These are phyloP conservation scores for Lordiphosa collinella DNA, from an alignment of 1,140 invertebrate species.

Conservation along the genomic window DNA sequence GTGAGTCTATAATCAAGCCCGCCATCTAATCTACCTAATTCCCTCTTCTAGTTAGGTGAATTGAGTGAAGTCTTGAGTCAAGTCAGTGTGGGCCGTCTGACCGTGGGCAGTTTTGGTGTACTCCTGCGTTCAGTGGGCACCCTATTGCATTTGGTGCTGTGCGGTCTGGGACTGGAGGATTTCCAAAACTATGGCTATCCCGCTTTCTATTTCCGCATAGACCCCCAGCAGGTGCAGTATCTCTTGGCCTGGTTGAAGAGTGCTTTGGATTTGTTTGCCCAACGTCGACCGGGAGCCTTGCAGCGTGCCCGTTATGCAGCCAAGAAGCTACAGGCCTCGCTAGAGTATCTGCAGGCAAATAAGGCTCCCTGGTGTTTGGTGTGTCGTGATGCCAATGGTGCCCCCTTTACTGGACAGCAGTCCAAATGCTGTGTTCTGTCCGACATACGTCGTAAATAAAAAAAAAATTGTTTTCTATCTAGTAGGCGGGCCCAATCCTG, in stretches of 20 bases:
- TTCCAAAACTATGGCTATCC: constrained; percentile 12
- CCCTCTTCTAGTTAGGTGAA: constrained; percentile 8
- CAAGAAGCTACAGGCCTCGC: constrained; percentile 2
- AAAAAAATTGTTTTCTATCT: too few relatives aligned
- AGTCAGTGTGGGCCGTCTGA: background rate
- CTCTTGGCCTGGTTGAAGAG: background rate
- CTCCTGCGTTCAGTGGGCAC: constrained; percentile 2
- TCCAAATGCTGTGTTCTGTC: background rate
- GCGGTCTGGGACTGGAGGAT: constrained; percentile 7
- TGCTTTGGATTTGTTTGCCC: background rate
- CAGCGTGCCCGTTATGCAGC: background rate
- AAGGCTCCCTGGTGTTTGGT: constrained; percentile 2
- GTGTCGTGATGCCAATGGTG: background rate
- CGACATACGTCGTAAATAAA: background rate
- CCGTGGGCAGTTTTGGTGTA: background rate
- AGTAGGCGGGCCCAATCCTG: background rate
- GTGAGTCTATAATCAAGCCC: constrained; percentile 16
- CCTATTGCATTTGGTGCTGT: constrained; percentile 15
- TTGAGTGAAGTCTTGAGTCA: background rate
- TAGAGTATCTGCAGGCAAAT: constrained; percentile 4
- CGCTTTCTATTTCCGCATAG: constrained; percentile 6
- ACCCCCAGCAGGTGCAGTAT: background rate
- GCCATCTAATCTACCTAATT: background rate
- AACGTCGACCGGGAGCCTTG: background rate
- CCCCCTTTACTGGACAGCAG: background rate